Conservation (phyloP, 2,888 invertebrate genomes). For the Dryococelus australis region DNA sequence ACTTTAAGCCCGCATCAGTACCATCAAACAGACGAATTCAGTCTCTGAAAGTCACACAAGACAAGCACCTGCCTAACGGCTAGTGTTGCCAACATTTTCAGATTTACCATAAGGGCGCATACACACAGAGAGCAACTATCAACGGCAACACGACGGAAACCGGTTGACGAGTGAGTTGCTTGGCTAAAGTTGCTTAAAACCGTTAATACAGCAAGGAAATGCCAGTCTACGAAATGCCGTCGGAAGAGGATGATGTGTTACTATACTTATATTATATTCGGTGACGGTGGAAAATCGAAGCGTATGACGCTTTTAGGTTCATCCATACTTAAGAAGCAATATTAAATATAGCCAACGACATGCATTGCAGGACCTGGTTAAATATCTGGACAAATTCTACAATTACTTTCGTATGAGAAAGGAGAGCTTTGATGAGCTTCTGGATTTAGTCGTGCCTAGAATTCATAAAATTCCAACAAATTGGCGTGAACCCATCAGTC, state of each 20-base stretch:
- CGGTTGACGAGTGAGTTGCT: too few relatives aligned
- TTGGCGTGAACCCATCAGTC: background rate
- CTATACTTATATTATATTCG: background rate
- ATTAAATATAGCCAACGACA: background rate
- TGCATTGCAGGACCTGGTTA: background rate
- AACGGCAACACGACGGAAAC: too few relatives aligned
- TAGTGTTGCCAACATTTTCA: too few relatives aligned
- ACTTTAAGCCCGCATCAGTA: too few relatives aligned
- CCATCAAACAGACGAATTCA: too few relatives aligned
- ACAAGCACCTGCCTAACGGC: too few relatives aligned
- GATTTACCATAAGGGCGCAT: too few relatives aligned
- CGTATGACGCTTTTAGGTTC: background rate
- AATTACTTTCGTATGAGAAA: background rate
- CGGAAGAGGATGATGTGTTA: background rate
- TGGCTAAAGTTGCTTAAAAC: too few relatives aligned
- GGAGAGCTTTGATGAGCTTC: slow-evolving; percentile 18
- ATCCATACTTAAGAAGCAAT: background rate
- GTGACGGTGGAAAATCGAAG: background rate
- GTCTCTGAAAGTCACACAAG: too few relatives aligned
- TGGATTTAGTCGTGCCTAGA: background rate
- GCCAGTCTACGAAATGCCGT: background rate
- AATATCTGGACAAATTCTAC: background rate
- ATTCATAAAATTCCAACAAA: background rate
- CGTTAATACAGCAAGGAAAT: background rate
- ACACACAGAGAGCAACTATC: too few relatives aligned